phyloP scores from a whole-genome alignment of 2,797 vertebrate species.

The Brachymystax lenok region DNA sequence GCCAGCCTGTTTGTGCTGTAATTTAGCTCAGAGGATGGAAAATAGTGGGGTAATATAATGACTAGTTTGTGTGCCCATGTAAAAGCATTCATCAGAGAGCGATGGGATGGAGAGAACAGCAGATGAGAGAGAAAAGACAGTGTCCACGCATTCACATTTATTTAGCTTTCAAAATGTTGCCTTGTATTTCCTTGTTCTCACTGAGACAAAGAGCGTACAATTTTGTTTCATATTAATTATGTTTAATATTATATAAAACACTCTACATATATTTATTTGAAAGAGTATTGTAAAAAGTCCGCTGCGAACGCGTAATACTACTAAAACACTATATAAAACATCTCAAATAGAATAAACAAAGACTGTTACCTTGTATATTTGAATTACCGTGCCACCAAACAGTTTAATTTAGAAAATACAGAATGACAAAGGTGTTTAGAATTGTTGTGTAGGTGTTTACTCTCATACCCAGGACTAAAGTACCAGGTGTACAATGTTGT shows the following conservation, averaged over 20 bases:
- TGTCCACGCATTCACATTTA: background rate
- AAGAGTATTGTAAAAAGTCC: background rate
- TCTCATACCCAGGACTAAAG: no score
- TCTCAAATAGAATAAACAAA: background rate
- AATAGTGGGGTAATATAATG: conserved; percentile 75
- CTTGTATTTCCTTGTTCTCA: background rate
- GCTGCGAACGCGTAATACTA: background rate
- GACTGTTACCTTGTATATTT: background rate
- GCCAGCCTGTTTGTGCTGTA: conserved; percentile 36
- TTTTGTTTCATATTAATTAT: background rate
- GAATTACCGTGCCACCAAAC: background rate
- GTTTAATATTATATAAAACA: background rate
- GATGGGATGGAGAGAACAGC: conserved; percentile 9
- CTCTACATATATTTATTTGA: background rate
- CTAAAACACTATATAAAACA: background rate
- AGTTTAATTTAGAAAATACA: background rate
- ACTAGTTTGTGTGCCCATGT: conserved; percentile 66
- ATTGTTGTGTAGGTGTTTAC: no score
- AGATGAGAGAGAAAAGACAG: conserved; percentile 40
- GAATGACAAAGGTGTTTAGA: background rate
- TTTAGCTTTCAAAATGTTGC: background rate
- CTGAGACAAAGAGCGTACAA: background rate
- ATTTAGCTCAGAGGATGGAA: conserved; percentile 74
- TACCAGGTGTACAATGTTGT: background rate
- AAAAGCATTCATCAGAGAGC: conserved; percentile 72